These are phyloP conservation scores for Martes flavigula DNA, from an alignment of 2,797 vertebrate species.

Conservation along the genomic window DNA sequence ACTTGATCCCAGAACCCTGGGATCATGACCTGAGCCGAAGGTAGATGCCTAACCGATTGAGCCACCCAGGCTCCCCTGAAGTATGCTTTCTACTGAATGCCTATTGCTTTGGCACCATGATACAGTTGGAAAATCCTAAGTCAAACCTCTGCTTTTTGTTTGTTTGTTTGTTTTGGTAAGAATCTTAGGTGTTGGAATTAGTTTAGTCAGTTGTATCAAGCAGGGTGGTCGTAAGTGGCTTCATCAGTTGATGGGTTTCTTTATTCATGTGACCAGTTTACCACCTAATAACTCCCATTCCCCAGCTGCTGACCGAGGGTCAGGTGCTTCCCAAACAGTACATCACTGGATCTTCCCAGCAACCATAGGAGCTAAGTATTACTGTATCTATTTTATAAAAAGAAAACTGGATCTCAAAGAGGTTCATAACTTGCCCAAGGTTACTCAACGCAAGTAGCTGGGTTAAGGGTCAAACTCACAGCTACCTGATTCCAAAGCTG, in stretches of 20 bases:
- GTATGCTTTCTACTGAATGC: no score
- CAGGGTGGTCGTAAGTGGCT: not conserved
- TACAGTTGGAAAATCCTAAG: not conserved
- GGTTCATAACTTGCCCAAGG: not conserved
- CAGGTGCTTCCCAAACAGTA: not conserved
- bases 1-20: no score
- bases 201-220: not conserved
- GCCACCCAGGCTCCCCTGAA: no score
- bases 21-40: no score
- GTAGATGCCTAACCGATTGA: no score
- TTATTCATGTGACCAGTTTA: not conserved
- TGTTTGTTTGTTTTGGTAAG: not conserved
- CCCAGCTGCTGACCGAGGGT: not conserved
- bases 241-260: not conserved
- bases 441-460: not conserved
- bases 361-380: not conserved
- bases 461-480: not conserved
- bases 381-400: not conserved
- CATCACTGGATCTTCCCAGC: not conserved
- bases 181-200: not conserved
- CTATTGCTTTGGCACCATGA: not conserved
- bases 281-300: not conserved
- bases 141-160: not conserved
- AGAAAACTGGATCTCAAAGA: constrained; percentile 34
- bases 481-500: not conserved